Base-by-base conservation (phyloP, 2,113 vertebrate genomes). In the Lagopus muta region DNA sequence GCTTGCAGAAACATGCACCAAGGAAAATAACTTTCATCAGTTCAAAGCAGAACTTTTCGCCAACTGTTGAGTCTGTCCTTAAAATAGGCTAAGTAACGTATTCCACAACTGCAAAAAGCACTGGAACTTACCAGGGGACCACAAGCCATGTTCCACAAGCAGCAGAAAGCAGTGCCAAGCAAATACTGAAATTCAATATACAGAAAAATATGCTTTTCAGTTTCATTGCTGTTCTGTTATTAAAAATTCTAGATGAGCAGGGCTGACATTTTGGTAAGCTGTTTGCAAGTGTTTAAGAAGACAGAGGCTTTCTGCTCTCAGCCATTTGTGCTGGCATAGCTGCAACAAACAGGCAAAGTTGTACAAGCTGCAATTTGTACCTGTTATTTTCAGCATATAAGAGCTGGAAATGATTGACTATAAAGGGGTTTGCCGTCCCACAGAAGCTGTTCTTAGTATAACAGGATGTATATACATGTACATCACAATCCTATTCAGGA, bases 1-100 rank as follows among this genome's bases (percentile, higher is more conserved):
- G 52, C 85, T 86, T 95, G 83, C 77, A 95, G 88, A 95, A 97
- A 91, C 64, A 81, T 50, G 7, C 65, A 91, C 77, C 70, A 88
- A 92, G 50, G 61, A 94, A 96, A 96, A 84, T 14, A 91, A 88
- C 89, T 91, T 70, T 84, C 64, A 86, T n/a, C 3, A 1, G 83
- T 45, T 94, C 78, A 67, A 69, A 75, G 85, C 58, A 89, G 61
- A 95, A 69, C 50, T 48, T 72, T 88, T 62, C 50, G 36, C 66
- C 79, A 89, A 94, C 34, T 25, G n/a, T n/a, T 42, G 61, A 77
- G 22, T 32, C 75, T 69, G 30, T 79, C 75, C 74, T 88, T 72
- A 82, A 91, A 82, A 74, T 19, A 87, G 62, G 81, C 64, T 65
- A 90, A 82, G 71, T 25, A 87, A 84, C 25, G 54, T 69, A n/a